A percentile compares a stretch with the other conserved stretches of the same genome.
Conservation (phyloP, 2,113 vertebrate species). For the Ranitomeya variabilis region DNA sequence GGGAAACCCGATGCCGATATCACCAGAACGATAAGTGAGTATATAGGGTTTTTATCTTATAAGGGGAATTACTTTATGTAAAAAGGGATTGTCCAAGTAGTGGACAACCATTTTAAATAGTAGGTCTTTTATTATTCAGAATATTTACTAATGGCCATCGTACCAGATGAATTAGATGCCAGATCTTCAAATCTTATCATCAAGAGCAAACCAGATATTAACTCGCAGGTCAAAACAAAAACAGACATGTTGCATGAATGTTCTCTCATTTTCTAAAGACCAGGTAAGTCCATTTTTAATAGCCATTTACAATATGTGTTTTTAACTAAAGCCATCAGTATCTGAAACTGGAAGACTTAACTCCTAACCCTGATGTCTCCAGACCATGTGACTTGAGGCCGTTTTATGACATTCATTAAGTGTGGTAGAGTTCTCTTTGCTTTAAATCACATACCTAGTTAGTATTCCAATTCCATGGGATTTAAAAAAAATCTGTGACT, state of each 20-base stretch:
- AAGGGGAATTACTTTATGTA: too few relatives aligned
- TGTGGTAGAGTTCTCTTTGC: constrained; percentile 30
- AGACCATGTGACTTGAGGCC: constrained; percentile 2
- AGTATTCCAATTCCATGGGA: constrained; percentile 57
- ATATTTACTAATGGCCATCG: neutral
- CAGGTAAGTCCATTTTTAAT: neutral
- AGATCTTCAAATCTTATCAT: neutral
- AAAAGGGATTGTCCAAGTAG: too few relatives aligned
- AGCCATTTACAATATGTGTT: neutral
- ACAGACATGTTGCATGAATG: neutral
- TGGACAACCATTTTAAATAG: too few relatives aligned
- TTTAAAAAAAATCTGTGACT: constrained; percentile 52
- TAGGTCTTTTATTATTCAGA: neutral
- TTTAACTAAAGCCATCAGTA: neutral
- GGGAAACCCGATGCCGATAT: too few relatives aligned
- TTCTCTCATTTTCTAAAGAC: neutral
- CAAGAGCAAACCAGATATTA: neutral
- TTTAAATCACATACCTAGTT: constrained; percentile 55
- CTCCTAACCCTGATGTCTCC: neutral
- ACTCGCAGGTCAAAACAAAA: constrained; percentile 1
- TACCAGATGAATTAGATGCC: neutral
- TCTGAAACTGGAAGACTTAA: constrained; percentile 2
- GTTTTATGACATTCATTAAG: constrained; percentile 53
- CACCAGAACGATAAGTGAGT: too few relatives aligned
- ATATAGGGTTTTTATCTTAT: too few relatives aligned